Evolutionary conservation across 2,888 invertebrate genomes (phyloP), one percentile per base, ranked within the genome.

Genomic region (Holacanthella duospinosa): DNA sequence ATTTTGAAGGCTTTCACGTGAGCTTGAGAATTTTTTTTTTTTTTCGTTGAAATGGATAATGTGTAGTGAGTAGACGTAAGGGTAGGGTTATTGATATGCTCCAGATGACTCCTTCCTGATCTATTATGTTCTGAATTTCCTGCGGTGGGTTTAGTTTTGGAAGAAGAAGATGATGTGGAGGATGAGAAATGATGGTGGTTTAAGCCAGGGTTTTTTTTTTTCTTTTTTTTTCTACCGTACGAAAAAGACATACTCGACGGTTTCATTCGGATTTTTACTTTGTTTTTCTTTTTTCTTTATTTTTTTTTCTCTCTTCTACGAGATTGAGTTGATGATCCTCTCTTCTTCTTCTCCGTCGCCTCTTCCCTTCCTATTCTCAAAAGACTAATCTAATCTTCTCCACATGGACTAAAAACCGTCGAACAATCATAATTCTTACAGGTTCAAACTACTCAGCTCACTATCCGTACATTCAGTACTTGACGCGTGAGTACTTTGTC

Each of bases 391-490:
- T 16, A 36, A 36, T n/a, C n/a, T n/a, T n/a, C n/a, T n/a, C n/a
- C n/a, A n/a, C n/a, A n/a, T n/a, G n/a, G n/a, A n/a, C n/a, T n/a
- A n/a, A n/a, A n/a, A n/a, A n/a, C n/a, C n/a, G n/a, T n/a, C n/a
- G 43, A 21, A 26, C 59, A 21, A 25, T 29, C 3, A 44, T 48
- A 44, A 59, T 59, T 44, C 28, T 75, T 74, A 64, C 76, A 76
- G 77, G 76, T 73, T 75, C 75, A 72, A 77, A 77, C 74, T 75
- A 75, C 75, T 76, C 77, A 65, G 75, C 70, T 61, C 72, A 74
- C 68, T 76, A 76, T 74, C 75, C 76, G 62, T 77, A 76, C 74
- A 77, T 78, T 73, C 76, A 76, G 73, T 77, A 77, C 71, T 75
- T 78, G 70, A 77, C 78, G 74, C 77, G 78, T 78, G 75, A 78